These are phyloP conservation scores for Phragmatobia fuliginosa DNA, from an alignment of 2,888 invertebrate species.

Conservation along the genomic window DNA sequence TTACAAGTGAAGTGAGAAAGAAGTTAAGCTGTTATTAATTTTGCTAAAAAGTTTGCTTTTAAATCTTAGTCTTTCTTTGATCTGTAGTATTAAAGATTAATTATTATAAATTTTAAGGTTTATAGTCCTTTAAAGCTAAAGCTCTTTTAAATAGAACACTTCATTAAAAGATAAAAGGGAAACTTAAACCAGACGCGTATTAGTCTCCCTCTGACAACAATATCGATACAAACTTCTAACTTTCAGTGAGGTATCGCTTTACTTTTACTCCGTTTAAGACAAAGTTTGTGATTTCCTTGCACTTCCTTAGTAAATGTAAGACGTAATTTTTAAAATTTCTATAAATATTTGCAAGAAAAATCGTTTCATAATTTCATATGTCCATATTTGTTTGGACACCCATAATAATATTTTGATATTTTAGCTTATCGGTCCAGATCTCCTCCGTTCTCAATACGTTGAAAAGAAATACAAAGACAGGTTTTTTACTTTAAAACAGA, in stretches of 20 bases:
- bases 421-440: too few species aligned
- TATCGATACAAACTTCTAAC: constrained; percentile 45
- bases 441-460: too few species aligned
- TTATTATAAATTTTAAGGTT: constrained; percentile 41
- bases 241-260: constrained; percentile 43
- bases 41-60: neutral
- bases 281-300: constrained; percentile 30
- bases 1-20: neutral
- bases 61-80: constrained; percentile 32
- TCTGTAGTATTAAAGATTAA: constrained; percentile 42
- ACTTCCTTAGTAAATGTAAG: too few species aligned
- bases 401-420: too few species aligned
- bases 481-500: neutral
- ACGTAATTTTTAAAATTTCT: too few species aligned
- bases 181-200: constrained; percentile 47
- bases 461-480: too few species aligned
- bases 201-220: constrained; percentile 45
- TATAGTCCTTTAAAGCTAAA: constrained; percentile 40
- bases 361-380: too few species aligned
- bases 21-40: neutral
- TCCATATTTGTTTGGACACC: too few species aligned
- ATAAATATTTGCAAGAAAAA: too few species aligned
- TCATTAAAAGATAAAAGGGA: constrained; percentile 63
- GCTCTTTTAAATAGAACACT: constrained; percentile 52
- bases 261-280: constrained; percentile 35